Evolutionary conservation across 2,888 invertebrate genomes (phyloP).

Genomic region (Zelleria hepariella): DNA sequence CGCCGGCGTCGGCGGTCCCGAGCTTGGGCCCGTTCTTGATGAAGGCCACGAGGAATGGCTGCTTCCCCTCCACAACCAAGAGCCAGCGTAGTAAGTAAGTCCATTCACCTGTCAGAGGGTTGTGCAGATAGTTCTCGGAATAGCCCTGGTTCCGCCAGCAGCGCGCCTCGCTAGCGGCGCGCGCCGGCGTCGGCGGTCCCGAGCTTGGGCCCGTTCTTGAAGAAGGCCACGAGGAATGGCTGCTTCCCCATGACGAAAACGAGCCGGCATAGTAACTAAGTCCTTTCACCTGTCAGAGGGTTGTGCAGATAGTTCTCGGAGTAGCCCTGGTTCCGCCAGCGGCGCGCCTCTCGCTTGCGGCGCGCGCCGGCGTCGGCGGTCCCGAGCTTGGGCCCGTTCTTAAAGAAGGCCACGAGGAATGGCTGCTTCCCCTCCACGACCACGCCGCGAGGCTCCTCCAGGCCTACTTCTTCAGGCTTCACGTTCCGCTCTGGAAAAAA

Average conservation of each 20-base stretch:
- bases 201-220: conserved; percentile 76
- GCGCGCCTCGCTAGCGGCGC: conserved; percentile 70
- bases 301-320: conserved; percentile 69
- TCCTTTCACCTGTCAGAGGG: conserved; percentile 71
- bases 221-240: conserved; percentile 93
- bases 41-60: conserved; percentile 94
- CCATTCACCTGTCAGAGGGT: conserved; percentile 72
- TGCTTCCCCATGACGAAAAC: too few species aligned
- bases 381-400: conserved; percentile 71
- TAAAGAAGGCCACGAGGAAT: conserved; percentile 92
- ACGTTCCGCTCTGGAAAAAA: conserved; percentile 78
- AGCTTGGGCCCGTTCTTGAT: conserved; percentile 76
- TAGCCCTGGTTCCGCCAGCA: conserved; percentile 66
- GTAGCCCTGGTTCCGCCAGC: conserved; percentile 64
- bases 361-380: conserved; percentile 69
- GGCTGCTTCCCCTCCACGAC: conserved; percentile 84
- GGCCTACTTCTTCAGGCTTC: conserved; percentile 87
- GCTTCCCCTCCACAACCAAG: too few species aligned
- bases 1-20: conserved; percentile 60
- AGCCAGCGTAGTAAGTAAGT: too few species aligned
- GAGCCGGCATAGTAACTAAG: too few species aligned
- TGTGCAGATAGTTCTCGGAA: conserved; percentile 66
- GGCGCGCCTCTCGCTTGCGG: conserved; percentile 71
- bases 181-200: conserved; percentile 67
- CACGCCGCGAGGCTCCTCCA: conserved; percentile 79